Percentiles rank a stretch among this genome's conserved stretches.
Conservation (phyloP, 2,797 vertebrate species). For the Neopelma chrysocephalum region DNA sequence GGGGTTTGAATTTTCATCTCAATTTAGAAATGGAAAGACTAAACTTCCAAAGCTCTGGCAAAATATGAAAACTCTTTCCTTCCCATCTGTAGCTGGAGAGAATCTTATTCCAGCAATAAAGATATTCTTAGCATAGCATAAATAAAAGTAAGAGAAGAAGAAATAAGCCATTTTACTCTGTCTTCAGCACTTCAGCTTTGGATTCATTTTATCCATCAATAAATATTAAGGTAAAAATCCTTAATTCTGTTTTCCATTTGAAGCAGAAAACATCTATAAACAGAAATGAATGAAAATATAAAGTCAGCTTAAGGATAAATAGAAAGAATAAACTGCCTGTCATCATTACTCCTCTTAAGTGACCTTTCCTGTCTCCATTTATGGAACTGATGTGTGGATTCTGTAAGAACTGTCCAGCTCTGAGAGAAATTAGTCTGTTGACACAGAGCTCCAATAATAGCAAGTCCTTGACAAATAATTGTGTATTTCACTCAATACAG, state of each 20-base stretch:
- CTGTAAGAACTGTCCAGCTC: neutral
- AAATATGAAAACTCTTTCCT: neutral
- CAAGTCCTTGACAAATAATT: neutral
- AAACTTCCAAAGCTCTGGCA: neutral
- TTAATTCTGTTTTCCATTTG: neutral
- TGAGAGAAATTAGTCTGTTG: conserved; percentile 20
- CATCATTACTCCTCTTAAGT: neutral
- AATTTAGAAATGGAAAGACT: neutral
- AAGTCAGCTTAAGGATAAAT: neutral
- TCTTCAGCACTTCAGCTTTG: neutral
- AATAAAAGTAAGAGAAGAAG: neutral
- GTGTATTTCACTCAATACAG: neutral
- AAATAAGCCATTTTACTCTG: neutral
- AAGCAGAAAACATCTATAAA: neutral
- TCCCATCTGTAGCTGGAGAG: neutral
- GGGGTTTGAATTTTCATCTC: neutral
- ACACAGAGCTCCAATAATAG: neutral
- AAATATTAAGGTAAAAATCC: neutral
- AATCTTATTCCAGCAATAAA: neutral
- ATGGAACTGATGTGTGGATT: neutral
- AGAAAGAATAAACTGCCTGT: neutral
- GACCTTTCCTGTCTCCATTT: neutral
- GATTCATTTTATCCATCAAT: neutral
- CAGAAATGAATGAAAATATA: neutral
- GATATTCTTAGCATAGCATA: neutral